These are phyloP conservation scores for Trematocara variabile DNA, from an alignment of 2,113 vertebrate species.

Conservation along the genomic window DNA sequence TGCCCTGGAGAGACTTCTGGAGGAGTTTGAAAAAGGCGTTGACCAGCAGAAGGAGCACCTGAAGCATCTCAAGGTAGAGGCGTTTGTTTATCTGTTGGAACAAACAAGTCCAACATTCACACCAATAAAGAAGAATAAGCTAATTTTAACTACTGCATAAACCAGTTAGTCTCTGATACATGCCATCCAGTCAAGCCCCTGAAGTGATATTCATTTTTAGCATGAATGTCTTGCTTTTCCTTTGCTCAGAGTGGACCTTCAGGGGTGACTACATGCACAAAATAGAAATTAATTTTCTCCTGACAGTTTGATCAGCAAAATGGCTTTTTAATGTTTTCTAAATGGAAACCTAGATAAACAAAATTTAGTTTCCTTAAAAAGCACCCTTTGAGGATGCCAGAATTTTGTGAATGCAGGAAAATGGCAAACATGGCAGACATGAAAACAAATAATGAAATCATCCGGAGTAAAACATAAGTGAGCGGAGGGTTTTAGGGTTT, in stretches of 20 bases:
- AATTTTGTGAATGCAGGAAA: not conserved
- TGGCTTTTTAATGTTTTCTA: not conserved
- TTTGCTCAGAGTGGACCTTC: not conserved
- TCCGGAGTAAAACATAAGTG: not conserved
- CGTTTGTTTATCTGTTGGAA: not conserved
- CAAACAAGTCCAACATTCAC: not conserved
- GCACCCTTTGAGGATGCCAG: not conserved
- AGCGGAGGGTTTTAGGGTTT: not conserved
- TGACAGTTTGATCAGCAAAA: not conserved
- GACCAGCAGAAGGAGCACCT: slow-evolving; percentile 57
- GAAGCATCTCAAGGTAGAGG: slow-evolving; percentile 52
- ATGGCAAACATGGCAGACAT: not conserved
- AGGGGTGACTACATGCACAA: not conserved
- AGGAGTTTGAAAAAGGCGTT: slow-evolving; percentile 64
- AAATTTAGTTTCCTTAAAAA: not conserved
- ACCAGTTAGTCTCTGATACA: not conserved
- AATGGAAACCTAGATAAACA: not conserved
- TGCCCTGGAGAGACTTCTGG: slow-evolving; percentile 49
- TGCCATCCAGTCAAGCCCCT: not conserved
- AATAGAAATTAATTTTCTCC: not conserved
- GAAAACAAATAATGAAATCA: not conserved
- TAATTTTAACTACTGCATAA: not conserved
- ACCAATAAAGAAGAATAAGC: not conserved
- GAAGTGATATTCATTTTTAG: not conserved
- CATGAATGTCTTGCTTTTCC: not conserved